Base-by-base conservation (phyloP, 2,797 vertebrate genomes). In the Sciaenops ocellatus region DNA sequence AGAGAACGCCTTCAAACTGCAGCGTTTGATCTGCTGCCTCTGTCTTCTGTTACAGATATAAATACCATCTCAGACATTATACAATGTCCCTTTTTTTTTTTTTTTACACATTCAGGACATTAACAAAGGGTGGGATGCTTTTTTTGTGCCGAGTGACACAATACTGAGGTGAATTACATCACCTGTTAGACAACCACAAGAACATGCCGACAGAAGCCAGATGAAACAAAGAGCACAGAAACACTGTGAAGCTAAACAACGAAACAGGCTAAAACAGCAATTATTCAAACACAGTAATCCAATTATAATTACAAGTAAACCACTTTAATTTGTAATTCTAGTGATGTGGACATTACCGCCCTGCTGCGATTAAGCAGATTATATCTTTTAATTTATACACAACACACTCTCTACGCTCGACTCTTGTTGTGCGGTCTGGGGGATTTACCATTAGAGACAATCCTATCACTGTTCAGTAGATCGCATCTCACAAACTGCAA, bases 51-150 rank as follows among this genome's bases (percentile, higher is more conserved):
- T 61, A 51, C 10, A 30, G 13, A 76, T 62, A 76, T 12, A 77
- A 76, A 73, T 41, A 75, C 69, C 71, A 76, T 3, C 55, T 4
- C 75, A 79, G 61, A 78, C 62, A 60, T 67, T 50, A 46, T 10
- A 47, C 34, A 50, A 46, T 26, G 3, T 70, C 26, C 64, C 44
- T 26, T 4, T 30, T 30, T 30, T 30, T 28, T 28, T 30, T 30
- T 30, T 30, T 34, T 3, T 20, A 47, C 46, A 47, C 69, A 60
- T 46, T 67, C 22, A 26, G 55, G 62, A 79, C 72, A 64, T 69
- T 61, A 69, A 60, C 42, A 51, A 60, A 30, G 54, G 51, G 26
- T 0, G 69, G 38, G 73, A 55, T 16, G 65, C 26, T 28, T 66
- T 70, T 50, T n/a, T n/a, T n/a, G n/a, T n/a, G 67, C 75, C 62